Percentiles rank a stretch among this genome's conserved stretches.
phyloP scores from a whole-genome alignment of 2,797 vertebrate species.

The Mastacembelus armatus region DNA sequence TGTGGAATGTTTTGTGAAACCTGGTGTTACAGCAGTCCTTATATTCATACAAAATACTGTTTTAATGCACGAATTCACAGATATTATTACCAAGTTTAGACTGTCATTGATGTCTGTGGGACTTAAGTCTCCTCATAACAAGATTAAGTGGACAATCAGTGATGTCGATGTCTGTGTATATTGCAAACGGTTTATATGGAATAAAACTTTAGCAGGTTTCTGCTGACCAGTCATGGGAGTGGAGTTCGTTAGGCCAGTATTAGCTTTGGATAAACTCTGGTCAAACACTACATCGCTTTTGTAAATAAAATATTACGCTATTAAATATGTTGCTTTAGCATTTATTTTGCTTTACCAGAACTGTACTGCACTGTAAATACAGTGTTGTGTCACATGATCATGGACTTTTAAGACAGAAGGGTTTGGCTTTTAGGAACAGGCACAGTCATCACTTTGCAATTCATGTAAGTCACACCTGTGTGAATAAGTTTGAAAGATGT shows the following conservation, averaged over 20 bases:
- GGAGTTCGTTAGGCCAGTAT: slow-evolving; percentile 60
- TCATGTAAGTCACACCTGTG: background rate
- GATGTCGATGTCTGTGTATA: slow-evolving; percentile 46
- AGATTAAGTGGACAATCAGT: slow-evolving; percentile 31
- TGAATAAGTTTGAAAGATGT: fast-evolving
- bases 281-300: slow-evolving; percentile 78
- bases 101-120: slow-evolving; percentile 8
- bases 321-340: background rate
- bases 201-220: slow-evolving; percentile 59
- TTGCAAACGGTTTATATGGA: slow-evolving; percentile 42
- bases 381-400: background rate
- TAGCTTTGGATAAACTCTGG: slow-evolving; percentile 55
- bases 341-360: background rate
- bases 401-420: background rate
- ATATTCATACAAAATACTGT: slow-evolving; percentile 5
- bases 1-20: slow-evolving; percentile 10
- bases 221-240: slow-evolving; percentile 55
- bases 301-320: slow-evolving; percentile 66
- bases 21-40: slow-evolving; percentile 1
- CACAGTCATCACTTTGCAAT: fast-evolving
- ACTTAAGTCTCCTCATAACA: slow-evolving; percentile 20
- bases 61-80: slow-evolving; percentile 44
- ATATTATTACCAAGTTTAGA: slow-evolving; percentile 10
- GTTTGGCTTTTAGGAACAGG: background rate
- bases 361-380: background rate